Evolutionary conservation across 2,888 invertebrate species (phyloP).

Genomic region (Ptilodon capucinus): DNA sequence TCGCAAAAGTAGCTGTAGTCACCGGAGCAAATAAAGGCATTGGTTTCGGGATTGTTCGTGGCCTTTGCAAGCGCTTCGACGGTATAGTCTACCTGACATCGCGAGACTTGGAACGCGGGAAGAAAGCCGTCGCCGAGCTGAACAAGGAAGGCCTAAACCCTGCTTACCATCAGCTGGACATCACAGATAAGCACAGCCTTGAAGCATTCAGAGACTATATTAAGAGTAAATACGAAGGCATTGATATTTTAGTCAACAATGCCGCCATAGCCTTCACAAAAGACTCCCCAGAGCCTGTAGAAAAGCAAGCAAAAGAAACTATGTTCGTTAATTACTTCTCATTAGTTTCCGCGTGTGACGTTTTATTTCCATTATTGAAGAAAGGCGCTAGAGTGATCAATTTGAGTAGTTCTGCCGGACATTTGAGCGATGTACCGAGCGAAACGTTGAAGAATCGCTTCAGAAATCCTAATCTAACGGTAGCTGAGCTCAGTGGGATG

Average conservation of each 20-base stretch:
- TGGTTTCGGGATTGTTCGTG: conserved; percentile 84
- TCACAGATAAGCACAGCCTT: conserved; percentile 69
- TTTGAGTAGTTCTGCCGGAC: conserved; percentile 86
- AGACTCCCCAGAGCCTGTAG: no score
- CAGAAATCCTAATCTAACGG: conserved; percentile 75
- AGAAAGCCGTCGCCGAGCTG: conserved; percentile 41
- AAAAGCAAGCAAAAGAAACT: no score
- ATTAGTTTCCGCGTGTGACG: conserved; percentile 83
- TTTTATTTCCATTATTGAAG: conserved; percentile 86
- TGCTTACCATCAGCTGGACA: conserved; percentile 35
- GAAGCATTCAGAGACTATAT: conserved; percentile 80
- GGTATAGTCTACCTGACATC: conserved; percentile 82
- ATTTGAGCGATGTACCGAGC: conserved; percentile 80
- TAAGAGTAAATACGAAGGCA: conserved; percentile 82
- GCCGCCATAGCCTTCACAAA: conserved; percentile 86
- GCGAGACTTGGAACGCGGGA: conserved; percentile 50
- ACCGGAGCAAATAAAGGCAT: conserved; percentile 87
- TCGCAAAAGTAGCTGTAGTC: conserved; percentile 35
- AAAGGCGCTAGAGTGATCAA: conserved; percentile 88
- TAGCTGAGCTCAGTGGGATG: conserved; percentile 62
- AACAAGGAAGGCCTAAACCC: conserved; percentile 36
- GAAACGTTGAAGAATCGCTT: conserved; percentile 72
- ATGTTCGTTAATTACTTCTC: conserved; percentile 86
- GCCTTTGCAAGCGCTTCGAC: conserved; percentile 82
- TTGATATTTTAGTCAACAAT: conserved; percentile 89